A percentile compares a stretch with the other conserved stretches of the same genome.
Conservation (phyloP, 2,888 invertebrate species). For the Zaprionus lineosus region DNA sequence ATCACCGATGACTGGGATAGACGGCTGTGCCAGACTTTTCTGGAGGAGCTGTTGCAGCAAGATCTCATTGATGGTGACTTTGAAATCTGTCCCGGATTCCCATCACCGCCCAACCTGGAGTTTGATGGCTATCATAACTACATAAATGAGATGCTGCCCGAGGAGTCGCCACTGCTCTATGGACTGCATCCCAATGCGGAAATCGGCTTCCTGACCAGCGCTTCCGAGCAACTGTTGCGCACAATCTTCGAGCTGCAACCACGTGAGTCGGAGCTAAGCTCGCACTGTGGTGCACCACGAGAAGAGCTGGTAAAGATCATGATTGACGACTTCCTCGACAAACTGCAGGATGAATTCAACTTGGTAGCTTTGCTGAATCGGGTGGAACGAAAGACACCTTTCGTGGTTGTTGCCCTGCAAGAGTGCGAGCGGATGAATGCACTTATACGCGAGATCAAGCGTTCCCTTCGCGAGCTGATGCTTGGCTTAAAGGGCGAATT, state of each 20-base stretch:
- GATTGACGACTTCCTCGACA: constrained; percentile 94
- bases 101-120: constrained; percentile 94
- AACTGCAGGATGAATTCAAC: constrained; percentile 95
- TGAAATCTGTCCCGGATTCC: constrained; percentile 91
- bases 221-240: constrained; percentile 92
- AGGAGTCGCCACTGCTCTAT: constrained; percentile 94
- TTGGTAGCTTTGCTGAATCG: constrained; percentile 92
- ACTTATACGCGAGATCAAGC: constrained; percentile 91
- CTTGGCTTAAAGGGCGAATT: constrained; percentile 96
- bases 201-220: constrained; percentile 94
- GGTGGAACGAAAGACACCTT: constrained; percentile 95
- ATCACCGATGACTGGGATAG: constrained; percentile 99
- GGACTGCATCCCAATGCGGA: constrained; percentile 98
- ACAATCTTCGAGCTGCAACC: constrained; percentile 96
- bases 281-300: constrained; percentile 87
- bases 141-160: constrained; percentile 92
- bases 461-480: constrained; percentile 92
- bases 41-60: constrained; percentile 93
- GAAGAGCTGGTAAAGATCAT: constrained; percentile 89
- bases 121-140: constrained; percentile 94
- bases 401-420: constrained; percentile 94
- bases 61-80: constrained; percentile 94
- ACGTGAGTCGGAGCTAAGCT: constrained; percentile 86
- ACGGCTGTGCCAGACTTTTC: constrained; percentile 91
- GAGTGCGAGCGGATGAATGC: constrained; percentile 98